phyloP scores from a whole-genome alignment of 2,797 vertebrate genomes.

The Erethizon dorsatum region DNA sequence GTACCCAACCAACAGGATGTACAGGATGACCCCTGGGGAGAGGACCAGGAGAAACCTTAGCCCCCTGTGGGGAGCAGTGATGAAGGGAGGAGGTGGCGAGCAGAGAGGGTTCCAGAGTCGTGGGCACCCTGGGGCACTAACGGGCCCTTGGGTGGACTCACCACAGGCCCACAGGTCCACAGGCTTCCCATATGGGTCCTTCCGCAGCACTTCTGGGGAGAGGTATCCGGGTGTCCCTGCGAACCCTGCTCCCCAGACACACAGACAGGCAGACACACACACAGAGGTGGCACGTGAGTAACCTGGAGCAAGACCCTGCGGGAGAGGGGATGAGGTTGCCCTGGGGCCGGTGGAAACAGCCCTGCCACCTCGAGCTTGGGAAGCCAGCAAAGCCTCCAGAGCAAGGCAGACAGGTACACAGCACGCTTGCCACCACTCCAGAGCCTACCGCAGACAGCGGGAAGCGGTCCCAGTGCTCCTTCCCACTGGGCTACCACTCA shows the following conservation, averaged over 20 bases:
- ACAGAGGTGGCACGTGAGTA: constrained; percentile 22
- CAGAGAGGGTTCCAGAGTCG: neutral
- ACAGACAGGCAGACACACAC: constrained; percentile 82
- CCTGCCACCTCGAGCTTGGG: neutral
- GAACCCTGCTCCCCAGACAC: constrained; percentile 92
- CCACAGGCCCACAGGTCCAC: constrained; percentile 99
- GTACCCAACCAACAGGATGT: constrained; percentile 97
- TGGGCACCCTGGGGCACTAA: rapidly evolving
- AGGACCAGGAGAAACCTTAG: constrained; percentile 31
- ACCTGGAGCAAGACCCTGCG: constrained; percentile 54
- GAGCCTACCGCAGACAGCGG: neutral
- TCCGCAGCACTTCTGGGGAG: constrained; percentile 97
- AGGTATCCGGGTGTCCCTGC: constrained; percentile 98
- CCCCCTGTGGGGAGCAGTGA: neutral
- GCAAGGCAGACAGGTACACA: neutral
- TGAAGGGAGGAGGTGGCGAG: neutral
- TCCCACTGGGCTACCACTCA: neutral
- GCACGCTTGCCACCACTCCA: neutral
- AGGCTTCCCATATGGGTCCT: constrained; percentile 98
- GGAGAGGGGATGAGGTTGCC: constrained; percentile 25
- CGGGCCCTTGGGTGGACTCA: constrained; percentile 87
- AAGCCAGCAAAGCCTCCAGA: neutral
- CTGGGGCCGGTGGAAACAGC: constrained; percentile 42
- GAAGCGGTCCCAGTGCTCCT: neutral
- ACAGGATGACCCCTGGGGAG: constrained; percentile 96